Conservation (phyloP, 2,888 invertebrate species). For the Tuta absoluta region DNA sequence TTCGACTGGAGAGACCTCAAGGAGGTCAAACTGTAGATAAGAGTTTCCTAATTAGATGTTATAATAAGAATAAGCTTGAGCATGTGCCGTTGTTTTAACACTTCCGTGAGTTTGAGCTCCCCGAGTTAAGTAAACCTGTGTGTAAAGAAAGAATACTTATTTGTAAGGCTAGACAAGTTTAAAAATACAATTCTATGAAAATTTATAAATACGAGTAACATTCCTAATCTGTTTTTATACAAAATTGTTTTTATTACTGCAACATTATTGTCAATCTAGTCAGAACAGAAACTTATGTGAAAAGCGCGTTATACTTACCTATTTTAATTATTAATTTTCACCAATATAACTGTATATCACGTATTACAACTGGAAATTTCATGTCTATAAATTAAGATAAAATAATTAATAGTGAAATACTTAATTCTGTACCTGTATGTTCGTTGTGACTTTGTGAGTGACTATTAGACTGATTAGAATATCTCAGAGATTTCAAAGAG, state of each 20-base stretch:
- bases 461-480: conserved; percentile 46
- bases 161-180: not conserved
- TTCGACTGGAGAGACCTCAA: conserved; percentile 87
- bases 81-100: not conserved
- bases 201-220: not conserved
- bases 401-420: not conserved
- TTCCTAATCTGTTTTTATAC: not conserved
- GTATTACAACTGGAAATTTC: too few relatives aligned
- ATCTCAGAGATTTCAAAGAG: conserved; percentile 31
- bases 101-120: not conserved
- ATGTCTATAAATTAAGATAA: too few relatives aligned
- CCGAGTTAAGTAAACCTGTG: not conserved
- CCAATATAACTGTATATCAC: too few relatives aligned
- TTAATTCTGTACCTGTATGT: conserved; percentile 39
- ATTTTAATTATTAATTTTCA: too few relatives aligned
- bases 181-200: not conserved
- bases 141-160: conserved; percentile 1
- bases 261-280: conserved; percentile 1
- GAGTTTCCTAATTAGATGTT: not conserved
- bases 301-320: too few relatives aligned
- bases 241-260: not conserved
- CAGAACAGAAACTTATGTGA: not conserved
- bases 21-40: conserved; percentile 36
- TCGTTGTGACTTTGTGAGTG: conserved; percentile 40
- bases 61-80: not conserved